Evolutionary conservation across 2,113 vertebrate species (phyloP).

Genomic region (Phocoena phocoena): DNA sequence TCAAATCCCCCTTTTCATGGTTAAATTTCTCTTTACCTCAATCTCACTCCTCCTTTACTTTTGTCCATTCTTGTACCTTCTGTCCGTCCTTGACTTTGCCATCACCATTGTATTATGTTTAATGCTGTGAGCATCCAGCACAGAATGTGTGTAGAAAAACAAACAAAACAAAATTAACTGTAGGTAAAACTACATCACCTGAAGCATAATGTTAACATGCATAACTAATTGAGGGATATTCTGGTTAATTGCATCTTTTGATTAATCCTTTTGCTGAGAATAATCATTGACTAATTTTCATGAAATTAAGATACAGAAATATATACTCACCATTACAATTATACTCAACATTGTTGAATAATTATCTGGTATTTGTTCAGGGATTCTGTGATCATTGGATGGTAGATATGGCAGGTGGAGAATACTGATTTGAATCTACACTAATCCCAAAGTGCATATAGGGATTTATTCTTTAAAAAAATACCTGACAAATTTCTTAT

Average conservation of each 20-base stretch:
- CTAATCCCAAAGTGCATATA: not conserved
- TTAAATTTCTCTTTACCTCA: not conserved
- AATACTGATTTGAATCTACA: not conserved
- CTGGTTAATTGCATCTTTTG: constrained; percentile 23
- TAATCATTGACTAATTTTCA: constrained; percentile 11
- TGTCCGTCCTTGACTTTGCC: not conserved
- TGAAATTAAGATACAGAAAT: not conserved
- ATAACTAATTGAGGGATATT: not conserved
- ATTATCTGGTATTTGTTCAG: not conserved
- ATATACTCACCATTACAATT: not conserved
- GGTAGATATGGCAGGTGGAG: not conserved
- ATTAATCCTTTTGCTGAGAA: not conserved
- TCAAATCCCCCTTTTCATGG: not conserved
- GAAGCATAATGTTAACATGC: not conserved
- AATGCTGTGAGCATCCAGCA: not conserved
- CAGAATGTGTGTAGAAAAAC: not conserved
- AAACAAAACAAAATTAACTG: not conserved
- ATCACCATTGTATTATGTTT: not conserved
- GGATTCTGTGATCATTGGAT: not conserved
- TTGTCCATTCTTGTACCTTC: not conserved
- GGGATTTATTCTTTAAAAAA: not conserved
- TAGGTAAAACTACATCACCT: not conserved
- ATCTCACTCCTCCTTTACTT: not conserved
- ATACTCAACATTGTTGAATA: not conserved
- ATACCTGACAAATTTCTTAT: not conserved